Percentiles rank a stretch among this genome's conserved stretches.
Evolutionary conservation across 2,113 vertebrate species (phyloP).

Genomic region (Phalacrocorax aristotelis): DNA sequence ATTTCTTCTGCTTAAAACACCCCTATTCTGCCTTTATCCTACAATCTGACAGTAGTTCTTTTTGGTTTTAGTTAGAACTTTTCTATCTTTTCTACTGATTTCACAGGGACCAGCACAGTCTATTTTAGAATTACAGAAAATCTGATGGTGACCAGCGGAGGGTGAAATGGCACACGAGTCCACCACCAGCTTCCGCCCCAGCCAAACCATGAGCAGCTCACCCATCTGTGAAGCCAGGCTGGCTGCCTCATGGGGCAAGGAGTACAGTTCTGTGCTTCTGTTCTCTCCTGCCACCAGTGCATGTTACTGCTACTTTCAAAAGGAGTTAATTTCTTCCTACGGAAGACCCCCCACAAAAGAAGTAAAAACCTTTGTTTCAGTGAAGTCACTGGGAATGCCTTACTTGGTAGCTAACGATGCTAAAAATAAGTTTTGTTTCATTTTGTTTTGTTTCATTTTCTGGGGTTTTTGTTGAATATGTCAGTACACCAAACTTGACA

Average conservation of each 20-base stretch:
- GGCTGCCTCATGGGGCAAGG: not conserved
- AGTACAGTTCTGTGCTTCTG: not conserved
- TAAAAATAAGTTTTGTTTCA: not conserved
- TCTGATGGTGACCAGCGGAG: not conserved
- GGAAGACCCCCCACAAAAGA: not conserved
- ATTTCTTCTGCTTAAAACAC: not conserved
- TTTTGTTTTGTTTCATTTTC: not conserved
- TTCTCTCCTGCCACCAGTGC: not conserved
- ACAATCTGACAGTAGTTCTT: not conserved
- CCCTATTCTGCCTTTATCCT: not conserved
- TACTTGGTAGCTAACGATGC: not conserved
- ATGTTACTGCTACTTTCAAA: not conserved
- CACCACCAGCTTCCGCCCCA: not conserved
- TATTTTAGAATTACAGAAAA: not conserved
- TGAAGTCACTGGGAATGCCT: not conserved
- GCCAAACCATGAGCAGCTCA: not conserved
- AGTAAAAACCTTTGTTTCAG: not conserved
- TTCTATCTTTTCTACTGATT: not conserved
- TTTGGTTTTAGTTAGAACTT: not conserved
- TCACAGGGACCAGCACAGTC: not conserved
- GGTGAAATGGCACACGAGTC: not conserved
- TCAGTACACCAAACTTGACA: not conserved
- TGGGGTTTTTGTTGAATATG: not conserved
- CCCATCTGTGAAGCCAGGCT: not conserved
- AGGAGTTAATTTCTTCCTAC: not conserved